phyloP scores from a whole-genome alignment of 2,888 invertebrate genomes.

The Caenorhabditis zanzibari region DNA sequence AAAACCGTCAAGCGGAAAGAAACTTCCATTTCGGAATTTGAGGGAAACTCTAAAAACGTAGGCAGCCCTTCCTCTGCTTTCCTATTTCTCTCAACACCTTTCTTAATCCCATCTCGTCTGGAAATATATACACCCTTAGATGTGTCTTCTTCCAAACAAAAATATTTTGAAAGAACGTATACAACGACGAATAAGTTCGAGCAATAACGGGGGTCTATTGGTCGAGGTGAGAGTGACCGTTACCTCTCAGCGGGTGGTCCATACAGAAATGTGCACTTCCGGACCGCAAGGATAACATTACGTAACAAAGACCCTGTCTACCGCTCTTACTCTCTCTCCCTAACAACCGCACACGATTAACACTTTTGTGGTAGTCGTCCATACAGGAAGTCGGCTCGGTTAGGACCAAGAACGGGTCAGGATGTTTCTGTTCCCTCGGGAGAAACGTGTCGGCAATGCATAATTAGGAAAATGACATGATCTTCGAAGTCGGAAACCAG shows the following conservation, averaged over 20 bases:
- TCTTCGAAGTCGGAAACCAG: slow-evolving; percentile 58
- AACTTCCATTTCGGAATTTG: slow-evolving; percentile 62
- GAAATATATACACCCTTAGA: slow-evolving; percentile 51
- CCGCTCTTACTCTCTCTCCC: slow-evolving; percentile 21
- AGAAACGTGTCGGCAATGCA: slow-evolving; percentile 54
- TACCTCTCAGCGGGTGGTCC: slow-evolving; percentile 50
- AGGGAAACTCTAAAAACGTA: slow-evolving; percentile 62
- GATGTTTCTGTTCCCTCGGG: slow-evolving; percentile 44
- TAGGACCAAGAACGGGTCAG: slow-evolving; percentile 17
- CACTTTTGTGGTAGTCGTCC: slow-evolving; percentile 35
- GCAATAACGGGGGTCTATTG: slow-evolving; percentile 22
- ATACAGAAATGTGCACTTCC: slow-evolving; percentile 53
- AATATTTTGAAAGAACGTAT: slow-evolving; percentile 8
- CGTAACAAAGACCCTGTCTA: slow-evolving; percentile 49
- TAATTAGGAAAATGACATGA: slow-evolving; percentile 63
- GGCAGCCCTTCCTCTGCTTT: slow-evolving; percentile 4
- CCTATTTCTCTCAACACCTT: slow-evolving; percentile 43
- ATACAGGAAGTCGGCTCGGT: slow-evolving; percentile 57
- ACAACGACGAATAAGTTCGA: slow-evolving; percentile 4
- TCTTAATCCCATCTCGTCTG: slow-evolving; percentile 45
- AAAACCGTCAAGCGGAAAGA: slow-evolving; percentile 65
- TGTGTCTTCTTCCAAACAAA: slow-evolving; percentile 39
- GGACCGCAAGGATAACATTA: slow-evolving; percentile 60
- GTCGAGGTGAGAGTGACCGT: neutral
- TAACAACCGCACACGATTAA: slow-evolving; percentile 55